These are phyloP conservation scores for Oegoconia quadripuncta DNA, from an alignment of 2,888 invertebrate genomes.

Conservation along the genomic window DNA sequence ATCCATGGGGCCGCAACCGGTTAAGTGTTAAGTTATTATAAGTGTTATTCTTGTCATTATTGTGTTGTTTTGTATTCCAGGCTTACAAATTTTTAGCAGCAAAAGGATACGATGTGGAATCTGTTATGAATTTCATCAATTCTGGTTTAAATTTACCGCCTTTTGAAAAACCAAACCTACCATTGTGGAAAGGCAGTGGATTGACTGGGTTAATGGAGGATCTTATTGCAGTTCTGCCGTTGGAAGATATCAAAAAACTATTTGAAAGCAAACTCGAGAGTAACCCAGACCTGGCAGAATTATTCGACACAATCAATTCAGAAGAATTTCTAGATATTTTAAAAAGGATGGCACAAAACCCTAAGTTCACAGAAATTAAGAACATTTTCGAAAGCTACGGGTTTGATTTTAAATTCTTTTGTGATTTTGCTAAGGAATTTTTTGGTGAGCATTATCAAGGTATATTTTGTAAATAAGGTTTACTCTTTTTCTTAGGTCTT, in stretches of 20 bases:
- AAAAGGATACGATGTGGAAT: slow-evolving; percentile 37
- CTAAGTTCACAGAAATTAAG: slow-evolving; percentile 35
- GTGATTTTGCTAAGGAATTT: slow-evolving; percentile 30
- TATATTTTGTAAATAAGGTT: slow-evolving; percentile 27
- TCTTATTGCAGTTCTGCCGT: slow-evolving; percentile 29
- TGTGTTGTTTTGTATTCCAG: slow-evolving; percentile 24
- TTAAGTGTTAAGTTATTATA: not conserved
- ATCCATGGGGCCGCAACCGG: not conserved
- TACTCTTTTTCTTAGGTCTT: too few species aligned
- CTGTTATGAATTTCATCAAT: slow-evolving; percentile 31
- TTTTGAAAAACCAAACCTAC: slow-evolving; percentile 22
- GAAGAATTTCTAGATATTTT: slow-evolving; percentile 39
- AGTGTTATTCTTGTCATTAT: not conserved
- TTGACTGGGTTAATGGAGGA: slow-evolving; percentile 34
- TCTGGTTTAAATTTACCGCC: slow-evolving; percentile 28
- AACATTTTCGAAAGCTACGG: slow-evolving; percentile 34
- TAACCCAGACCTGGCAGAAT: slow-evolving; percentile 29
- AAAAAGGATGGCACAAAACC: slow-evolving; percentile 32
- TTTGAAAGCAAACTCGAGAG: slow-evolving; percentile 37
- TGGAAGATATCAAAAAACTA: slow-evolving; percentile 36
- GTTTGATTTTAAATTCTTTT: slow-evolving; percentile 34
- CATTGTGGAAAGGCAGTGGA: slow-evolving; percentile 21
- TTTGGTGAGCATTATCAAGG: slow-evolving; percentile 35
- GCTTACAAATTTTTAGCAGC: slow-evolving; percentile 29
- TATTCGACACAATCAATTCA: slow-evolving; percentile 35